Conservation (phyloP, 2,797 vertebrate genomes). For the Pantherophis vulpinus region DNA sequence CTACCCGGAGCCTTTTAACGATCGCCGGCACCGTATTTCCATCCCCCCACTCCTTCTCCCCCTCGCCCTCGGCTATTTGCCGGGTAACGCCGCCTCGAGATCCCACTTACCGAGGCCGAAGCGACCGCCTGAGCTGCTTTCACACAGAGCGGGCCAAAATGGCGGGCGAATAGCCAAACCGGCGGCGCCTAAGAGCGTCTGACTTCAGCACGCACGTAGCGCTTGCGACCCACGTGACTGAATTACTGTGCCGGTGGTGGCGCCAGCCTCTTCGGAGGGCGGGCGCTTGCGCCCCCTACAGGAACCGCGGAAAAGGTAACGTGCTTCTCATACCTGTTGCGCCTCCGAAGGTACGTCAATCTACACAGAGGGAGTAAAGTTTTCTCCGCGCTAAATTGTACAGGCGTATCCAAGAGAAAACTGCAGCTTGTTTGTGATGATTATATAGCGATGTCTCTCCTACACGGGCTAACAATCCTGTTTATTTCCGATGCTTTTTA, state of each 20-base stretch:
- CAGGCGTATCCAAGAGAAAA: not conserved
- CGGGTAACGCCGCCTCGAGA: not conserved
- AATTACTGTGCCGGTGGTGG: not conserved
- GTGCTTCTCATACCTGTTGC: not conserved
- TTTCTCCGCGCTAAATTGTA: not conserved
- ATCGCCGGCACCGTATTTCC: not conserved
- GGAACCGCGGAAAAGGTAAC: too few relatives aligned
- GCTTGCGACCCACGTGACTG: slow-evolving; percentile 4
- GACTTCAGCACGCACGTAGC: slow-evolving; percentile 46
- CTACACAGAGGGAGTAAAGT: not conserved
- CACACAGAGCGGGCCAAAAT: slow-evolving; percentile 58
- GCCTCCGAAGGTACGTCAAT: not conserved
- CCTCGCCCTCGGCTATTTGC: too few relatives aligned
- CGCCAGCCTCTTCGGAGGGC: not conserved
- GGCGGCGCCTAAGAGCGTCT: slow-evolving; percentile 55
- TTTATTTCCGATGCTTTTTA: not conserved
- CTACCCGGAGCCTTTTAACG: too few relatives aligned
- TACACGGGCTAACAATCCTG: not conserved
- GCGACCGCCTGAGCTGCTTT: slow-evolving; percentile 32
- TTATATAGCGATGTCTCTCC: not conserved
- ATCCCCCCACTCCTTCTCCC: fast-evolving
- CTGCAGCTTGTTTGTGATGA: not conserved
- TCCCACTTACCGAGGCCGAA: slow-evolving; percentile 29
- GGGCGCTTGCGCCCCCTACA: not conserved
- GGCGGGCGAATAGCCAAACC: slow-evolving; percentile 64